A percentile compares a stretch with the other conserved stretches of the same genome.
These are phyloP conservation scores for Saccopteryx bilineata DNA, from an alignment of 2,113 vertebrate species.

Conservation along the genomic window DNA sequence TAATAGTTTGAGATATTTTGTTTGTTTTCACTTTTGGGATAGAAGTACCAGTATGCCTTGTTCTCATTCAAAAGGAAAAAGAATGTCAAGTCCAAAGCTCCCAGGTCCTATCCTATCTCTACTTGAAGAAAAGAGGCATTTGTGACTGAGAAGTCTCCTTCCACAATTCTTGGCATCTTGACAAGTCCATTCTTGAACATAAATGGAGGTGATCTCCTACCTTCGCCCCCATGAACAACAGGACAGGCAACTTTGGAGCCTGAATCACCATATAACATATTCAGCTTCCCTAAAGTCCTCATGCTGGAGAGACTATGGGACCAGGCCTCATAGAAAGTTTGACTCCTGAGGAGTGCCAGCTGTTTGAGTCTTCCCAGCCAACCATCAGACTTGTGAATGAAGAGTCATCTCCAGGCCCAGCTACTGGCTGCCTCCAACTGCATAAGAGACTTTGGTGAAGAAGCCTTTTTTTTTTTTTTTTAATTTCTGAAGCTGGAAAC, in stretches of 20 bases:
- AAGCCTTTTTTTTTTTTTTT: neutral
- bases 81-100: neutral
- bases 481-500: no score
- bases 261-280: slow-evolving; percentile 2
- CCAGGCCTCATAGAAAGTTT: neutral
- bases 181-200: slow-evolving; percentile 38
- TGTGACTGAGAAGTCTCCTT: slow-evolving; percentile 6
- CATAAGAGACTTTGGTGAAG: neutral
- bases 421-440: neutral
- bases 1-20: neutral
- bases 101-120: neutral
- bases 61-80: slow-evolving; percentile 24
- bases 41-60: neutral
- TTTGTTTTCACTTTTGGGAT: slow-evolving; percentile 9
- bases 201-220: neutral
- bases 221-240: neutral
- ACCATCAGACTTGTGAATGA: neutral
- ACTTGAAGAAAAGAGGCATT: slow-evolving; percentile 28
- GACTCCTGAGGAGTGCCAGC: neutral
- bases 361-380: neutral
- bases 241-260: neutral
- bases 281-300: neutral
- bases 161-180: neutral
- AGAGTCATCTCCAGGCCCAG: neutral
- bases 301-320: neutral